Base-by-base conservation (phyloP, 1,140 invertebrate species). In the Popillia japonica region DNA sequence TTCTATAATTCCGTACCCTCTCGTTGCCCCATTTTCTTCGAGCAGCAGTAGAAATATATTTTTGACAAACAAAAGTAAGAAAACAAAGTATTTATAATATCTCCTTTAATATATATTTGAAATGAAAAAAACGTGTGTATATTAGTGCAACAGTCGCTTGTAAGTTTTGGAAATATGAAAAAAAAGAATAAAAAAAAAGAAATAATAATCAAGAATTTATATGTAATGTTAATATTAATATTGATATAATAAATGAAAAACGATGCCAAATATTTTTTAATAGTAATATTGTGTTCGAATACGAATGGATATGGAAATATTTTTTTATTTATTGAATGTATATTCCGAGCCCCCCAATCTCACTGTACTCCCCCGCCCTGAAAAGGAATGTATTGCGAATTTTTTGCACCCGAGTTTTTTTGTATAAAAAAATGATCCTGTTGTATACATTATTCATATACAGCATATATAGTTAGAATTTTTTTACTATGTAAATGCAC, bases 251-350 rank as follows among this genome's bases (percentile, higher is more conserved):
- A 79, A 79, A 78, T 79, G 83, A 77, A 72, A 81, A 79, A 80
- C 81, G 83, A 85, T 85, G 84, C 84, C 84, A 85, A 85, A 85
- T 85, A 84, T 84, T 83, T 82, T 82, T 76, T 48, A 76, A 76
- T 48, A 55, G 44, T 55, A 42, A 76, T 76, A 42, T 74, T 76
- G 75, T 76, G 41, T 76, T 76, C 41, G 75, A 34, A 68, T 76
- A 74, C 72, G 41, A 41, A 74, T 74, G 72, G 40, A 74, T 23
- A 68, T 34, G 61, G 61, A 34, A 48, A 68, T 68, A 68, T 68
- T 68, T 68, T 68, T 68, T 68, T 68, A 68, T 68, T 68, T 68
- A 68, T 68, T 68, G 61, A 68, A 68, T 68, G 61, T 68, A 68
- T 68, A 68, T 27, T 34, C 61, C 22, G 27, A 34, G 22, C 61